phyloP scores from a whole-genome alignment of 2,113 vertebrate species.

The Upupa epops region DNA sequence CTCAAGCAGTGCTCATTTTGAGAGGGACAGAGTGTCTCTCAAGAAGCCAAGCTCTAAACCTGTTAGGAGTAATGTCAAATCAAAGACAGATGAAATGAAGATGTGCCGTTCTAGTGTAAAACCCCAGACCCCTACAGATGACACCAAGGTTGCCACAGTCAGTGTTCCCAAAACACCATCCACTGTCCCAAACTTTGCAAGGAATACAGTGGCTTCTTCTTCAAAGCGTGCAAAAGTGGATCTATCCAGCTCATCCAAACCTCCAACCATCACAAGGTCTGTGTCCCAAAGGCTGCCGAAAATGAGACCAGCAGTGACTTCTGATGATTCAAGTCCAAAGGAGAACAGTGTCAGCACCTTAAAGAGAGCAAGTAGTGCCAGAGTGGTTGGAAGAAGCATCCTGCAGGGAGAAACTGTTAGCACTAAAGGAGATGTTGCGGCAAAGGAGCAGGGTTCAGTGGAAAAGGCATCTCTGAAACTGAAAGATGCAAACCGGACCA shows the following conservation, averaged over 20 bases:
- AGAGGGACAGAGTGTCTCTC: constrained; percentile 76
- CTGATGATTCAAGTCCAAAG: constrained; percentile 66
- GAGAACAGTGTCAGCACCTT: constrained; percentile 71
- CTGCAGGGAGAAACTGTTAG: constrained; percentile 68
- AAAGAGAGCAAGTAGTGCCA: constrained; percentile 82
- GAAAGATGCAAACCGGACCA: constrained; percentile 70
- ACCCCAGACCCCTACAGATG: constrained; percentile 69
- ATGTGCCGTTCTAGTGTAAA: constrained; percentile 84
- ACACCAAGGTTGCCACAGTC: constrained; percentile 55
- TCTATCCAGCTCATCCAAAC: constrained; percentile 37
- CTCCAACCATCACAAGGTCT: constrained; percentile 73
- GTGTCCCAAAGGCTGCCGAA: constrained; percentile 77
- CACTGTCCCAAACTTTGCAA: constrained; percentile 84
- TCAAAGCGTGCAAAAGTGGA: constrained; percentile 84
- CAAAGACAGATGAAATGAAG: constrained; percentile 84
- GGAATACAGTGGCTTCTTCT: constrained; percentile 90
- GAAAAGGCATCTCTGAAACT: constrained; percentile 78
- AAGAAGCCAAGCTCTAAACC: constrained; percentile 89
- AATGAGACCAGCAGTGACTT: constrained; percentile 25
- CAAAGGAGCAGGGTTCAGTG: constrained; percentile 72
- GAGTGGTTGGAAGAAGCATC: constrained; percentile 66
- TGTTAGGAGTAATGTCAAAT: constrained; percentile 80
- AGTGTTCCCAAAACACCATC: constrained; percentile 50
- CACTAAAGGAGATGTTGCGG: constrained; percentile 32
- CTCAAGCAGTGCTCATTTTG: constrained; percentile 60